Percentiles rank a stretch among this genome's conserved stretches.
phyloP scores from a whole-genome alignment of 2,797 vertebrate species.

The Poecile montanus region DNA sequence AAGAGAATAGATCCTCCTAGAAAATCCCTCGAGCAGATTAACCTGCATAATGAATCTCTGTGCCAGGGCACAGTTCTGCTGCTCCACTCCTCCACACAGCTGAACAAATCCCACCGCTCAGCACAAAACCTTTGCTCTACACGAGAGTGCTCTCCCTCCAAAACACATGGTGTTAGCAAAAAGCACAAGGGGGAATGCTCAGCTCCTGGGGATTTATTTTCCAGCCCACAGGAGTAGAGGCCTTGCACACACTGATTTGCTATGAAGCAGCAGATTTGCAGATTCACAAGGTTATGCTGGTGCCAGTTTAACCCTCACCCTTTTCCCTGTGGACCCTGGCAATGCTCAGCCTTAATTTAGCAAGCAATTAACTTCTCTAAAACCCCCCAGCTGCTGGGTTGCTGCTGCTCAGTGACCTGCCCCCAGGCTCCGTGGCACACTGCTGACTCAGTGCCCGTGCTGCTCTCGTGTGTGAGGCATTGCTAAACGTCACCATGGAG shows the following conservation, averaged over 20 bases:
- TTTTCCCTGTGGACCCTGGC: rapidly evolving
- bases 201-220: background rate
- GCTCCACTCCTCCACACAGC: background rate
- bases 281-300: rapidly evolving
- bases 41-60: background rate
- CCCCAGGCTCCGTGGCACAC: background rate
- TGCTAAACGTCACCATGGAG: slow-evolving; percentile 21
- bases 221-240: background rate
- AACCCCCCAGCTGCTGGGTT: background rate
- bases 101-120: background rate
- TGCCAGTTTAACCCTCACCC: background rate
- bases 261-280: background rate
- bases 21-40: slow-evolving; percentile 26
- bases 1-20: background rate
- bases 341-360: background rate
- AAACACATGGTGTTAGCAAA: rapidly evolving
- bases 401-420: slow-evolving; percentile 2
- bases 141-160: rapidly evolving
- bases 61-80: background rate
- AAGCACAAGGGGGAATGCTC: background rate
- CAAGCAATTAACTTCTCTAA: background rate
- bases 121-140: background rate
- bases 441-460: background rate
- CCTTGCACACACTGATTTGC: background rate
- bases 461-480: background rate